Conservation (phyloP, 1,140 invertebrate genomes). For the Drosophila saltans region DNA sequence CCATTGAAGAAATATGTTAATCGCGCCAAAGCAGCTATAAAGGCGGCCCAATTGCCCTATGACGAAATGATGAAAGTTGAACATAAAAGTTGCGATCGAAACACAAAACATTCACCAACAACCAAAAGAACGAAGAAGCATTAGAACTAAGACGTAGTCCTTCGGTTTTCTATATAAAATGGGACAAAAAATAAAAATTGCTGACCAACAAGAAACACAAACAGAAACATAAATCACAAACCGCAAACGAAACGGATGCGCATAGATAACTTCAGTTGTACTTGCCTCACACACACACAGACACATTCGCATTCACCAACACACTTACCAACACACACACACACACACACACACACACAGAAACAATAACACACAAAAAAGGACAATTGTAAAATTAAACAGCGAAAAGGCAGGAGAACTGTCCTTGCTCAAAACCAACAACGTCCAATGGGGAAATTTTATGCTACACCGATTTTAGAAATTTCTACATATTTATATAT, state of each 20-base stretch:
- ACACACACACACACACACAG: no score
- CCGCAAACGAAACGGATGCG: conserved; percentile 66
- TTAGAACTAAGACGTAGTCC: not conserved
- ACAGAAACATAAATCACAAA: conserved; percentile 69
- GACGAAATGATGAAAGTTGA: not conserved
- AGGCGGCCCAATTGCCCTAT: not conserved
- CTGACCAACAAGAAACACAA: conserved; percentile 59
- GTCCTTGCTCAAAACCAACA: conserved; percentile 54
- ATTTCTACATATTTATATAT: conserved; percentile 57
- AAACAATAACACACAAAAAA: conserved; percentile 52
- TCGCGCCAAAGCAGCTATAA: not conserved
- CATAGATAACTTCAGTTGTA: conserved; percentile 58
- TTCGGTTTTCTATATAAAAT: not conserved
- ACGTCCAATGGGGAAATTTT: conserved; percentile 77
- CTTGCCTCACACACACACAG: not conserved
- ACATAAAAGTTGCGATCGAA: not conserved
- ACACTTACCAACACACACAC: not conserved
- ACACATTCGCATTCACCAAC: no score
- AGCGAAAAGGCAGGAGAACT: conserved; percentile 68
- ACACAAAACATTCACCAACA: not conserved
- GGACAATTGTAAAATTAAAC: conserved; percentile 80
- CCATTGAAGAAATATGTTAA: not conserved
- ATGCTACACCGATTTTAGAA: conserved; percentile 79
- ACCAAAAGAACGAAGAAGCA: not conserved
- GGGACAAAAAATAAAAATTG: conserved; percentile 65